These are phyloP conservation scores for Lydus trimaculatus DNA, from an alignment of 2,888 invertebrate genomes.

Conservation along the genomic window DNA sequence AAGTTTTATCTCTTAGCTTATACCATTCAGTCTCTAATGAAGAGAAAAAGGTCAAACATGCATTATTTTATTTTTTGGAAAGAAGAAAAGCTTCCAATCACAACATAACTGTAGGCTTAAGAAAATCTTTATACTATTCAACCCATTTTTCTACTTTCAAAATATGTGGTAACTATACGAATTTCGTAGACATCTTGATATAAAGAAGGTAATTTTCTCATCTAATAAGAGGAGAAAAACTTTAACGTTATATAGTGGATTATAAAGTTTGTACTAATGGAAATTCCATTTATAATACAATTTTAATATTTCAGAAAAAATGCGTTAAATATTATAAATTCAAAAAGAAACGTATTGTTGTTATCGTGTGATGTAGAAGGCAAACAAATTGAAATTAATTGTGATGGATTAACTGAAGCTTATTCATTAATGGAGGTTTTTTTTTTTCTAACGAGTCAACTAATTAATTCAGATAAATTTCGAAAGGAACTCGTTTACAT, in stretches of 20 bases:
- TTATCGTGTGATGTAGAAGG: too few relatives aligned
- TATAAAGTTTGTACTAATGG: not conserved
- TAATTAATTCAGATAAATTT: too few relatives aligned
- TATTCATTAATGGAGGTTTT: not conserved
- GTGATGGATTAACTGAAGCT: not conserved
- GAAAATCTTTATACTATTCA: not conserved
- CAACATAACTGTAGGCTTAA: too few relatives aligned
- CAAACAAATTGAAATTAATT: conserved; percentile 4
- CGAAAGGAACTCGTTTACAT: too few relatives aligned
- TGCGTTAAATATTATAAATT: too few relatives aligned
- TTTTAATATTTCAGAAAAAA: conserved; percentile 15
- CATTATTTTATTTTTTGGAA: too few relatives aligned
- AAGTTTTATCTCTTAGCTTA: not conserved
- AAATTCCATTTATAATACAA: not conserved
- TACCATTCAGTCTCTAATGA: not conserved
- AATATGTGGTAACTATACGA: not conserved
- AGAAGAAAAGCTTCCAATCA: too few relatives aligned
- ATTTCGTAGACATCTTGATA: not conserved
- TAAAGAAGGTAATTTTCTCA: conserved; percentile 1
- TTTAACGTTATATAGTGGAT: too few relatives aligned
- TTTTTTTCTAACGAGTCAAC: not conserved
- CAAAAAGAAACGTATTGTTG: too few relatives aligned
- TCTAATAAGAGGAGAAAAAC: not conserved
- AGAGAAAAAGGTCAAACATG: not conserved
- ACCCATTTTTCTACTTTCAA: not conserved